Evolutionary conservation across 1,140 invertebrate genomes (phyloP).

Genomic region (Drosophila baimaii): DNA sequence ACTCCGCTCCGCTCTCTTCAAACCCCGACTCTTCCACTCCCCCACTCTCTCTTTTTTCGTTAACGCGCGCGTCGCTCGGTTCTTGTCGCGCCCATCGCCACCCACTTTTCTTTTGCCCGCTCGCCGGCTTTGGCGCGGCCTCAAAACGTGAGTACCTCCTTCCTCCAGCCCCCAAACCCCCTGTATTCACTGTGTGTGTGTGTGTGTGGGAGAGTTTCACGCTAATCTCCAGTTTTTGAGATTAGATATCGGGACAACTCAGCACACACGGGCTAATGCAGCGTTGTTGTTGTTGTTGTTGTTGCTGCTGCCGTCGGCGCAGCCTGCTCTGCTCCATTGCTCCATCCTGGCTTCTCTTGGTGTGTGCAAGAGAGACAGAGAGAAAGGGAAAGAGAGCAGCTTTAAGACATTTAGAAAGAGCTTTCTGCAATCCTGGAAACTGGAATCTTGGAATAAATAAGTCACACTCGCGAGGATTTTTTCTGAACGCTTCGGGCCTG

Average conservation of each 20-base stretch:
- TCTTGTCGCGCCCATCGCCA: slow-evolving; percentile 21
- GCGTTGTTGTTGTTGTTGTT: slow-evolving; percentile 1
- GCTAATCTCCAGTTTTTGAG: slow-evolving; percentile 67
- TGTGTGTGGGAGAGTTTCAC: slow-evolving; percentile 38
- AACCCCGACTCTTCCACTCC: slow-evolving; percentile 8
- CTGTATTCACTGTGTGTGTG: slow-evolving; percentile 4
- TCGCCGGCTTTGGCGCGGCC: slow-evolving; percentile 62
- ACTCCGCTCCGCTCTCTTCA: neutral
- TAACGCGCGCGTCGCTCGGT: slow-evolving; percentile 8
- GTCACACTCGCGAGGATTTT: slow-evolving; percentile 34
- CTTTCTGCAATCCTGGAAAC: neutral
- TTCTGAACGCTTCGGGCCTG: slow-evolving; percentile 13
- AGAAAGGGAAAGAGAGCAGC: neutral
- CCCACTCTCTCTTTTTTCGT: slow-evolving; percentile 8
- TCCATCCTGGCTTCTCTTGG: neutral
- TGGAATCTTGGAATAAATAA: neutral
- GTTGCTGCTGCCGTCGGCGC: neutral
- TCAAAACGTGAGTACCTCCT: slow-evolving; percentile 53
- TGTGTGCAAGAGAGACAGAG: neutral
- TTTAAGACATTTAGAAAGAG: neutral
- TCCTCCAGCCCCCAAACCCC: neutral
- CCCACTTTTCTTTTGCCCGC: slow-evolving; percentile 44
- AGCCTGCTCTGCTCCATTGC: neutral
- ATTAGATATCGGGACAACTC: slow-evolving; percentile 63
- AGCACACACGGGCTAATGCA: neutral